Evolutionary conservation across 1,140 invertebrate genomes (phyloP).

Genomic region (Globodera rostochiensis): DNA sequence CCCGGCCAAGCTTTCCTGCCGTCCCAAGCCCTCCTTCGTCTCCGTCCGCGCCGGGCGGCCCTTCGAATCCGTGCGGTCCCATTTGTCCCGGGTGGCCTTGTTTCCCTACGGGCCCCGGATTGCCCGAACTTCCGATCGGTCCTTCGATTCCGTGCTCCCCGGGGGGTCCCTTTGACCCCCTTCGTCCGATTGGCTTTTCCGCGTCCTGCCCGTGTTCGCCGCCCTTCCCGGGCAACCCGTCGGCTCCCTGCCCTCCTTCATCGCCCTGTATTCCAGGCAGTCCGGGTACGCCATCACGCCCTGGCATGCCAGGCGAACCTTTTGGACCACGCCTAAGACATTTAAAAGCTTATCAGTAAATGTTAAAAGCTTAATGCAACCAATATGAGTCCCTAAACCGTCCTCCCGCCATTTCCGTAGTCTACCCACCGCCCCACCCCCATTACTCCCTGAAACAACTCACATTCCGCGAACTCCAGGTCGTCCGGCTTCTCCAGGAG

Average conservation of each 20-base stretch:
- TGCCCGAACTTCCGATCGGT: slow-evolving; percentile 30
- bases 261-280: slow-evolving; percentile 24
- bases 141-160: slow-evolving; percentile 31
- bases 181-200: slow-evolving; percentile 56
- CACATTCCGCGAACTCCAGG: slow-evolving; percentile 24
- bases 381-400: no score
- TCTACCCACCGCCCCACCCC: no score
- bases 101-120: slow-evolving; percentile 37
- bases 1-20: slow-evolving; percentile 7
- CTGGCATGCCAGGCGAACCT: slow-evolving; percentile 13
- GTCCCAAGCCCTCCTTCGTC: slow-evolving; percentile 18
- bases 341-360: neutral
- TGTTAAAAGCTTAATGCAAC: no score
- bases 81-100: slow-evolving; percentile 35
- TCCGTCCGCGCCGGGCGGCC: slow-evolving; percentile 16
- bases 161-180: slow-evolving; percentile 41
- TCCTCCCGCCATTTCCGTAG: no score
- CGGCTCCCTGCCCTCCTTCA: slow-evolving; percentile 30
- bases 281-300: slow-evolving; percentile 22
- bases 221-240: slow-evolving; percentile 40
- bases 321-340: slow-evolving; percentile 19
- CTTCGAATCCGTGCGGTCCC: slow-evolving; percentile 37
- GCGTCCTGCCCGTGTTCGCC: slow-evolving; percentile 47
- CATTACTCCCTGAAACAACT: neutral
- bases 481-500: slow-evolving; percentile 18